Percentiles rank a stretch among this genome's conserved stretches.
Conservation (phyloP, 2,113 vertebrate genomes). For the Ramphastos sulfuratus region DNA sequence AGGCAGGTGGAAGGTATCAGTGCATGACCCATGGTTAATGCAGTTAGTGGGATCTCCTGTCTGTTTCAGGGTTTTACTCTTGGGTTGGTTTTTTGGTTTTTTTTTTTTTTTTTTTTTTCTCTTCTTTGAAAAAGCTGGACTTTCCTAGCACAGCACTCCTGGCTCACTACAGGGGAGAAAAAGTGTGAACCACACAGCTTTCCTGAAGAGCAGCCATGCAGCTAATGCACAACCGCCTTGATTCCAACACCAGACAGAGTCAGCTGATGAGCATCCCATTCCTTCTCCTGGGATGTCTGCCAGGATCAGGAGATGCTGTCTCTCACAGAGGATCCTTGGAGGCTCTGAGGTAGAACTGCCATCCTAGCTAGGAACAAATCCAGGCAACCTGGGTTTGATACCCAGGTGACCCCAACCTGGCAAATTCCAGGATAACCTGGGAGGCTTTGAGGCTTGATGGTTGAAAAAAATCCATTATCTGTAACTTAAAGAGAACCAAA, state of each 20-base stretch:
- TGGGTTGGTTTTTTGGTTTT: too few species aligned
- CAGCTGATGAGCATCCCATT: background rate
- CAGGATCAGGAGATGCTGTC: background rate
- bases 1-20: background rate
- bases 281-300: background rate
- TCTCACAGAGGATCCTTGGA: background rate
- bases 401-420: background rate
- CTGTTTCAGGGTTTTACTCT: background rate
- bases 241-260: background rate
- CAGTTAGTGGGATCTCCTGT: background rate
- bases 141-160: background rate
- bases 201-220: background rate
- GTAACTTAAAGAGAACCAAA: background rate
- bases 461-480: background rate
- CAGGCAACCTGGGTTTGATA: background rate
- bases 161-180: background rate
- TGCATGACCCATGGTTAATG: fast-evolving
- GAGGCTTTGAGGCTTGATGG: background rate
- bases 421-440: background rate
- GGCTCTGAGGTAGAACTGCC: background rate
- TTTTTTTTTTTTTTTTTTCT: too few species aligned
- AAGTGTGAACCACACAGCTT: background rate
- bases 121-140: background rate
- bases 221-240: background rate
- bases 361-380: background rate